Base-by-base conservation (phyloP, 2,888 invertebrate species). In the Tenthredo mesomela region DNA sequence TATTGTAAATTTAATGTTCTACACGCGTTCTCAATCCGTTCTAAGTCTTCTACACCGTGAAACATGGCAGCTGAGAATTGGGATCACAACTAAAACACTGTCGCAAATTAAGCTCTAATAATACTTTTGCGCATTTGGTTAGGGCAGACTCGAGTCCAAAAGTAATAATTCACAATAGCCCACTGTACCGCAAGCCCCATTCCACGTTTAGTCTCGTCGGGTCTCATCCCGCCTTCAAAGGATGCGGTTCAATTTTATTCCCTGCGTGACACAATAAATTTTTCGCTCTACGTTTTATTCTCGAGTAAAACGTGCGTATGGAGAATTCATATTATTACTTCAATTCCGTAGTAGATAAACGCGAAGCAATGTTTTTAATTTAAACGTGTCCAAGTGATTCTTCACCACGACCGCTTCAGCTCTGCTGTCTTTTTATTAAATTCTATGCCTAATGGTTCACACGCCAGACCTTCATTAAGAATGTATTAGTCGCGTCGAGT, bases 401-500 rank as follows among this genome's bases (percentile, higher is more conserved):
- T 86, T 85, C 75, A 85, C 84, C 61, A 84, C 54, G 50, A 65
- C 83, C 58, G 61, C 61, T 25, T 80, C 18, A 25, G 80, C 61
- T 61, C 58, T 21, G 15, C 21, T 21, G 7, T 40, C 50, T 80
- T 80, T 58, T 61, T 40, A 37, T 40, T 37, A 37, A 80, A 80
- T 80, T 80, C 80, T 80, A 50, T 61, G 58, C 40, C 80, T 80
- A 29, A 80, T 80, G 80, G 58, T 80, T 80, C 80, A 80, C 58
- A 80, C 80, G 84, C 84, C 77, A 75, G 84, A 84, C 84, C 70
- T 67, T 47, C 83, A 61, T 80, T 61, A 80, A n/a, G 87, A 88
- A 88, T 88, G 87, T 88, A 89, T 89, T 88, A 88, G 87, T 86
- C 86, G 86, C 86, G 86, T 80, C n/a, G 87, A 88, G 87, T 86